Base-by-base conservation (phyloP, 2,797 vertebrate species). In the Eupleurogrammus muticus region DNA sequence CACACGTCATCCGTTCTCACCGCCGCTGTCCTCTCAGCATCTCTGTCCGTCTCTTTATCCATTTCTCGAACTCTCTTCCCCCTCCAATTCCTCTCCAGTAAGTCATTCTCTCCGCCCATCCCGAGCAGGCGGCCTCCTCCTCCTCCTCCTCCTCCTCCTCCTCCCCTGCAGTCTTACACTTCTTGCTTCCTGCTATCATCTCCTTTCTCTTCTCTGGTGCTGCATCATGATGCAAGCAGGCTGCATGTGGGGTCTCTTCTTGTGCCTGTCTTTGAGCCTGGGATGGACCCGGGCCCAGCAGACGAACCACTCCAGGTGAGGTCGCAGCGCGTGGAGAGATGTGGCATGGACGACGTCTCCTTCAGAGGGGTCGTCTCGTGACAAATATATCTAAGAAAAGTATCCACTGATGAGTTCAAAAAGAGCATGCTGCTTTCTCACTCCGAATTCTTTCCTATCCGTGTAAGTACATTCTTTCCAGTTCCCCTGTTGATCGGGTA, bases 271-370 rank as follows among this genome's bases (percentile, higher is more conserved):
- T 59, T 54, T 93, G 60, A 28, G 57, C 70, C 73, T 87, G 47
- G 82, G 87, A 80, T 88, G 89, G 90, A 81, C 81, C 0, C 65
- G 44, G 44, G 87, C 87, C 35, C 91, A 93, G 82, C 84, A 82
- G 66, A 82, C 56, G 35, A 94, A 93, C 83, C 49, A 47, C 70
- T 90, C 87, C 84, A 94, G 92, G 94, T 95, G 72, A 77, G 83
- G n/a, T 34, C 1, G 1, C 19, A 21, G 47, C 47, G 42, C 58
- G 63, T 35, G 36, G 16, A 6, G 16, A 1, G 21, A 44, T 35
- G 21, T 54, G 9, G 28, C 5, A 12, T 9, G 35, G 9, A 51
- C 4, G 10, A 9, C 34, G 34, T 50, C 34, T 32, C 42, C 2
- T 56, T 35, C 8, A 48, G 38, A 20, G 17, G 0, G 23, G 11